Conservation (phyloP, 2,797 vertebrate species). For the Acanthurus tractus region DNA sequence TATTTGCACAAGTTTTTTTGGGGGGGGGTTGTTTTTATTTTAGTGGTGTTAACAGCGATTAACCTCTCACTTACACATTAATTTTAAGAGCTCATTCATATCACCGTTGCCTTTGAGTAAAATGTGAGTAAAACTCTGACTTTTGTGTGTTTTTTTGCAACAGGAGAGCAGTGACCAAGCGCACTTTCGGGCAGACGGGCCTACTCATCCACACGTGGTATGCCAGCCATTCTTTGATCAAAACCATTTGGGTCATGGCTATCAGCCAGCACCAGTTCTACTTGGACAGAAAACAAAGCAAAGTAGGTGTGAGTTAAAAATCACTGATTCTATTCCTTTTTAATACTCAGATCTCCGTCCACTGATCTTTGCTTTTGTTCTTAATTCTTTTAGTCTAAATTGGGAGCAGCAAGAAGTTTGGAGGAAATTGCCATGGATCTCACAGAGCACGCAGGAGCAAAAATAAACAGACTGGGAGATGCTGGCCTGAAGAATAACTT, state of each 20-base stretch:
- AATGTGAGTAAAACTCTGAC: not conserved
- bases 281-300: conserved; percentile 98
- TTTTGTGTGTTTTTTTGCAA: conserved; percentile 21
- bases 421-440: conserved; percentile 95
- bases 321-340: not conserved
- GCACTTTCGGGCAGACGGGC: conserved; percentile 97
- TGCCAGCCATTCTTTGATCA: conserved; percentile 95
- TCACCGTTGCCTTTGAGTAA: conserved; percentile 4
- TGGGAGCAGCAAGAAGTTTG: conserved; percentile 92
- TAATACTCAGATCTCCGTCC: not conserved
- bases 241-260: conserved; percentile 99
- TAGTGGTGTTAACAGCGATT: not conserved
- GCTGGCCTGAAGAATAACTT: conserved; percentile 92
- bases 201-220: conserved; percentile 99
- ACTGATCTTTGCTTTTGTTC: not conserved
- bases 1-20: not conserved
- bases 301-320: conserved; percentile 86
- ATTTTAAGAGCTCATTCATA: not conserved
- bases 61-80: not conserved
- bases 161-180: conserved; percentile 96
- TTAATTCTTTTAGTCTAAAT: conserved; percentile 87
- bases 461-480: conserved; percentile 88
- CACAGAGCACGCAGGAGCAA: conserved; percentile 90
- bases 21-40: not conserved
- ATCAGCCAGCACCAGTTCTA: conserved; percentile 99